These are phyloP conservation scores for Nasonovia ribisnigri DNA, from an alignment of 2,888 invertebrate genomes.

Conservation along the genomic window DNA sequence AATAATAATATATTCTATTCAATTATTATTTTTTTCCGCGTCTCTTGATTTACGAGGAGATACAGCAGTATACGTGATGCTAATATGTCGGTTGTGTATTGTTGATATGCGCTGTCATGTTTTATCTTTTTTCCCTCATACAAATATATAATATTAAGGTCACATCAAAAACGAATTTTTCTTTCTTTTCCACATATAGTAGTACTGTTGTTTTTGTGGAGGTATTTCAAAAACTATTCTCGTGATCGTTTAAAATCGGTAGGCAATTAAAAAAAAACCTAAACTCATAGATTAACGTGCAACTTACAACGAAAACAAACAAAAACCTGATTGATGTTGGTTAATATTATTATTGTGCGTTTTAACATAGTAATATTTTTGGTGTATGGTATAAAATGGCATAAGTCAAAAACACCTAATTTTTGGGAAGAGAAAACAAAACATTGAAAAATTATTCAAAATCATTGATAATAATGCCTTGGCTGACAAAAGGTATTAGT, in stretches of 20 bases:
- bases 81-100: not conserved
- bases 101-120: not conserved
- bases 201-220: too few relatives aligned
- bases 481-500: too few relatives aligned
- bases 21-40: not conserved
- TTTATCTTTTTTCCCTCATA: not conserved
- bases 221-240: not conserved
- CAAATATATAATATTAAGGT: not conserved
- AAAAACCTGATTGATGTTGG: not conserved
- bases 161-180: not conserved
- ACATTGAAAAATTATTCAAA: too few relatives aligned
- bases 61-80: not conserved
- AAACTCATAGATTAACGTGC: not conserved
- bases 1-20: not conserved
- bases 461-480: too few relatives aligned
- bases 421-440: too few relatives aligned
- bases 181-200: too few relatives aligned
- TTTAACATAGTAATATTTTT: not conserved
- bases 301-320: not conserved
- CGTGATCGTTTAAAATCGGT: too few relatives aligned
- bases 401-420: too few relatives aligned
- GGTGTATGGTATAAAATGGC: too few relatives aligned
- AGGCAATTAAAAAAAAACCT: too few relatives aligned
- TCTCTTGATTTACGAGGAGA: not conserved
- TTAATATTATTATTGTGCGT: not conserved